Evolutionary conservation across 2,797 vertebrate species (phyloP), one percentile per base, ranked within the genome.

Genomic region (Parauchenoglanis punctatus): DNA sequence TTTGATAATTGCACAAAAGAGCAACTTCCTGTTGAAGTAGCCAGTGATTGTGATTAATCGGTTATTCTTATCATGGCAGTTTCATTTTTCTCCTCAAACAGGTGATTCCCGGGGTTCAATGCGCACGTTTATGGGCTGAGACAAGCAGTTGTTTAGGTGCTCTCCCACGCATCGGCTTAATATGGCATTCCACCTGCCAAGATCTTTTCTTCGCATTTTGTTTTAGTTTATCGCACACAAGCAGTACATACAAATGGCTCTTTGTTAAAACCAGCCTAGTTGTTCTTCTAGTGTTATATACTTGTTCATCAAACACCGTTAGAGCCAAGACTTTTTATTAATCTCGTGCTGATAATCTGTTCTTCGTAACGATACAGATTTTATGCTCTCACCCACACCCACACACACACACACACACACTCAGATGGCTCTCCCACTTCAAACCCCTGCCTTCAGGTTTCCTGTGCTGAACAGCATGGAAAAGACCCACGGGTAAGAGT

Each of bases 161-260:
- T 72, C 85, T 68, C 88, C 88, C 88, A 89, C 88, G 31, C 81
- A 54, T 49, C 11, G 23, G 63, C 65, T 84, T 86, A 35, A 68
- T 80, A 72, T 88, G 73, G 86, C 81, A 84, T 54, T 63, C 85
- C 88, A 86, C 85, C 85, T 84, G 88, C 81, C 63, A 70, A 81
- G 73, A 40, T 56, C 25, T 56, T 84, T 87, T 54, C 49, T 77
- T 73, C 59, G 18, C 77, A 65, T n/a, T 49, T 46, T 59, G 6
- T 40, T 25, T 63, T 40, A 35, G 35, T 4, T 28, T 44, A 40
- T 0, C 11, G 4, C 15, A 40, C 82, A 56, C 7, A 58, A 65
- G 52, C 58, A 59, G 28, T 18, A 49, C 8, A 8, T 35, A 70
- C n/a, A 86, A 85, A 70, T 65, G 76, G 12, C 11, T 61, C 46